A percentile compares a stretch with the other conserved stretches of the same genome.
phyloP scores from a whole-genome alignment of 1,140 invertebrate species.

The Medauroidea extradentata region DNA sequence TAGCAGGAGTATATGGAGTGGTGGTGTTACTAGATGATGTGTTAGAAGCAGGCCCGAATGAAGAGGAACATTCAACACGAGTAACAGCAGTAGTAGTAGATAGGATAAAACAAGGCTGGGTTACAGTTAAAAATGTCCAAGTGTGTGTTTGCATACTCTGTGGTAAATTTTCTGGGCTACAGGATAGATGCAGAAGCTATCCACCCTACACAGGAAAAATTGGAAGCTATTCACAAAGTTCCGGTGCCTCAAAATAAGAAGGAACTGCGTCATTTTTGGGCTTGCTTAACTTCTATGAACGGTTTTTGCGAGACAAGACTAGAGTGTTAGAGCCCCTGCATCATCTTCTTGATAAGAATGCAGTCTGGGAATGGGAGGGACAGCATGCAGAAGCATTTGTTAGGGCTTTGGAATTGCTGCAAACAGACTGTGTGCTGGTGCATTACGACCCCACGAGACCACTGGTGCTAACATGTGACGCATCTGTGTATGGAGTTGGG shows the following conservation, averaged over 20 bases:
- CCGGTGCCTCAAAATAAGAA: constrained; percentile 35
- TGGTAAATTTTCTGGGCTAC: constrained; percentile 34
- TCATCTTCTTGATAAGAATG: neutral
- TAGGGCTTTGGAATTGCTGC: constrained; percentile 5
- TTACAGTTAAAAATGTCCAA: constrained; percentile 32
- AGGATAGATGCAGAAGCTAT: constrained; percentile 30
- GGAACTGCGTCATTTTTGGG: constrained; percentile 39
- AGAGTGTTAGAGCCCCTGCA: neutral
- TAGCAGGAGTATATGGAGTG: neutral
- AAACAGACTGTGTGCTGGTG: constrained; percentile 7
- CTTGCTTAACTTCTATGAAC: constrained; percentile 38
- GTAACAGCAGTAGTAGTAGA: neutral
- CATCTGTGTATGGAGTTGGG: constrained; percentile 32
- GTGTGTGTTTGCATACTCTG: constrained; percentile 31
- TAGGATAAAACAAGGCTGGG: neutral
- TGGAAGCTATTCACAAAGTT: constrained; percentile 37
- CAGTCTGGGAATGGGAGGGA: neutral
- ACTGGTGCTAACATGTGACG: constrained; percentile 26
- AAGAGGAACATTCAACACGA: constrained; percentile 3
- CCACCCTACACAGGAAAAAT: constrained; percentile 29
- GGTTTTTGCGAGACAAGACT: neutral
- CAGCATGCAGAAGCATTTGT: too few species aligned
- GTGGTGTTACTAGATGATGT: too few species aligned
- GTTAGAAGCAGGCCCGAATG: too few species aligned
- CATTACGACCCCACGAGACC: constrained; percentile 21